Conservation (phyloP, 2,888 invertebrate genomes). For the Timema podura region DNA sequence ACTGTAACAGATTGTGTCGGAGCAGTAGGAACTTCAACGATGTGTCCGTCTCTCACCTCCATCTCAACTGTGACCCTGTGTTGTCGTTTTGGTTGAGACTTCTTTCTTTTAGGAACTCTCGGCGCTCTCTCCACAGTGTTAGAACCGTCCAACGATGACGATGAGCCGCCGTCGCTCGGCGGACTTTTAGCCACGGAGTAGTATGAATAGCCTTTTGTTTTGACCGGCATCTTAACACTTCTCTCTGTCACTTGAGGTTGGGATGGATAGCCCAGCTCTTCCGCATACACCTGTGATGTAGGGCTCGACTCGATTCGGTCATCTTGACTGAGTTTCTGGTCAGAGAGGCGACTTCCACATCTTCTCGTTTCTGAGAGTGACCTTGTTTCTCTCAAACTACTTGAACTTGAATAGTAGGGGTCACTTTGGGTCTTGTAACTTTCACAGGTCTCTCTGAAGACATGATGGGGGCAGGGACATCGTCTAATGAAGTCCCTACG, state of each 20-base stretch:
- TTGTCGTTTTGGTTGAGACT: constrained; percentile 42
- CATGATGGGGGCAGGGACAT: constrained; percentile 22
- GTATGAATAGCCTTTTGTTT: constrained; percentile 39
- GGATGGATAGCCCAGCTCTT: constrained; percentile 15
- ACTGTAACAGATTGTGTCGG: constrained; percentile 14
- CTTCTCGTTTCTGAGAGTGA: neutral
- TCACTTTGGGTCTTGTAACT: constrained; percentile 52
- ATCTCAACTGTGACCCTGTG: constrained; percentile 45
- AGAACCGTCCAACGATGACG: constrained; percentile 46
- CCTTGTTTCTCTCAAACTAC: constrained; percentile 2
- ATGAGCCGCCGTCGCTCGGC: constrained; percentile 44
- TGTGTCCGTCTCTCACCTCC: constrained; percentile 45
- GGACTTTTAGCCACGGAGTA: constrained; percentile 40
- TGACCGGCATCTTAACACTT: constrained; percentile 14
- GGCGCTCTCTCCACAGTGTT: constrained; percentile 43
- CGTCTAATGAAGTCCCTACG: constrained; percentile 25
- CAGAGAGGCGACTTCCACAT: no score
- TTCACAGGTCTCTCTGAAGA: constrained; percentile 46
- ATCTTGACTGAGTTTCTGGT: neutral
- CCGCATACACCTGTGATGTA: constrained; percentile 11
- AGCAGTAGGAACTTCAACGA: constrained; percentile 35
- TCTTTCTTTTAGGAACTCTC: constrained; percentile 42
- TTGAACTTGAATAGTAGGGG: constrained; percentile 61
- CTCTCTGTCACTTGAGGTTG: constrained; percentile 17
- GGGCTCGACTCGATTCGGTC: constrained; percentile 15